Evolutionary conservation across 2,113 vertebrate species (phyloP).

Genomic region (Spea multiplicata): DNA sequence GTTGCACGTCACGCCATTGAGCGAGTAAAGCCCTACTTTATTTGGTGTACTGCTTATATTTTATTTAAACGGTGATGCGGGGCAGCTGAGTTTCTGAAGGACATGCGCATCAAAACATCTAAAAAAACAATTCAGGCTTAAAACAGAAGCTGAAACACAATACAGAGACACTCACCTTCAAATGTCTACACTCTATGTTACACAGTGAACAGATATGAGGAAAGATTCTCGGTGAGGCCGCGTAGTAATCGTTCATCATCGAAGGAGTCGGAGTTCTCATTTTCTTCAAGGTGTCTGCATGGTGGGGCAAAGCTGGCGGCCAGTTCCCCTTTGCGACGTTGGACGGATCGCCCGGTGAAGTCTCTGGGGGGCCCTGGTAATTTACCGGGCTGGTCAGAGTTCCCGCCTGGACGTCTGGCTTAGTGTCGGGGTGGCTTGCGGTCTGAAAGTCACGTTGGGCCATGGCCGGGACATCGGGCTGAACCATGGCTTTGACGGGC

Average conservation of each 20-base stretch:
- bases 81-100: too few relatives aligned
- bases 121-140: neutral
- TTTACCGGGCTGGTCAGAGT: conserved; percentile 51
- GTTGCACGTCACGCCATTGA: too few relatives aligned
- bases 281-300: conserved; percentile 59
- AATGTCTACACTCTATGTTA: conserved; percentile 85
- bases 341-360: conserved; percentile 57
- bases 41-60: too few relatives aligned
- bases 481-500: neutral
- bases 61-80: too few relatives aligned
- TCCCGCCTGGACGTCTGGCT: neutral
- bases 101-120: too few relatives aligned
- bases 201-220: conserved; percentile 96
- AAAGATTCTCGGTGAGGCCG: conserved; percentile 83
- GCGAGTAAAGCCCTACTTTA: too few relatives aligned
- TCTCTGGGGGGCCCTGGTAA: conserved; percentile 49
- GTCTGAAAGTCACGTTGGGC: neutral
- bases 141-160: neutral
- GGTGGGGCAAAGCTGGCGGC: conserved; percentile 65
- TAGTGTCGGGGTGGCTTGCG: neutral
- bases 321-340: conserved; percentile 66
- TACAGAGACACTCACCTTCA: conserved; percentile 85
- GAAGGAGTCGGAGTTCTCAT: conserved; percentile 76
- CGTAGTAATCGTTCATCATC: conserved; percentile 94
- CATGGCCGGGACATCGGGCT: neutral